phyloP scores from a whole-genome alignment of 2,888 invertebrate genomes.

The Chamaedrilus cognettii region DNA sequence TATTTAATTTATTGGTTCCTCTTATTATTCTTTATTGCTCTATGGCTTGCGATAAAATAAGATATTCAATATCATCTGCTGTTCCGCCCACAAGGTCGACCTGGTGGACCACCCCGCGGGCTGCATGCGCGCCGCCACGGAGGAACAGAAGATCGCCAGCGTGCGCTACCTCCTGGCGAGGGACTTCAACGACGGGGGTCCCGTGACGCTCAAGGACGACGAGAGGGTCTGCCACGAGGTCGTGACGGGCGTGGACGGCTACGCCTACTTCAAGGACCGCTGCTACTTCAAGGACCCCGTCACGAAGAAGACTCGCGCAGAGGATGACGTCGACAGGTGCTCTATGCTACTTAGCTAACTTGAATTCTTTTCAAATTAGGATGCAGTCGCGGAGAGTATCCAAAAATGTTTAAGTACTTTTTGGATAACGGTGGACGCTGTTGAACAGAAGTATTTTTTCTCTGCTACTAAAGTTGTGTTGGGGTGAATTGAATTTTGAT shows the following conservation, averaged over 20 bases:
- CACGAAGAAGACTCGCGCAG: slow-evolving; percentile 39
- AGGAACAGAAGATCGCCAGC: slow-evolving; percentile 32
- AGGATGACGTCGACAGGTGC: slow-evolving; percentile 38
- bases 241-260: slow-evolving; percentile 40
- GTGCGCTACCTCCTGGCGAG: slow-evolving; percentile 32
- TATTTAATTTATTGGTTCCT: too few species aligned
- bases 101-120: slow-evolving; percentile 47
- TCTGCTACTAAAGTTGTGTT: too few species aligned
- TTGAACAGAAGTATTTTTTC: too few species aligned
- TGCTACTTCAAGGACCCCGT: slow-evolving; percentile 40
- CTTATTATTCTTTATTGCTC: too few species aligned
- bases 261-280: slow-evolving; percentile 47
- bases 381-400: too few species aligned
- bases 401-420: too few species aligned
- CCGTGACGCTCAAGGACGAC: slow-evolving; percentile 20
- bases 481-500: too few species aligned
- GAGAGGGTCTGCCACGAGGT: slow-evolving; percentile 47
- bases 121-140: slow-evolving; percentile 45
- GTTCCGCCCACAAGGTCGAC: slow-evolving; percentile 26
- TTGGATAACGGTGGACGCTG: too few species aligned
- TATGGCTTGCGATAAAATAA: too few species aligned
- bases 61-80: too few species aligned
- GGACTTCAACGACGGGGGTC: slow-evolving; percentile 27
- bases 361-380: too few species aligned
- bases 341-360: too few species aligned